Conservation (phyloP, 1,140 invertebrate species). For the Idris sp. region DNA sequence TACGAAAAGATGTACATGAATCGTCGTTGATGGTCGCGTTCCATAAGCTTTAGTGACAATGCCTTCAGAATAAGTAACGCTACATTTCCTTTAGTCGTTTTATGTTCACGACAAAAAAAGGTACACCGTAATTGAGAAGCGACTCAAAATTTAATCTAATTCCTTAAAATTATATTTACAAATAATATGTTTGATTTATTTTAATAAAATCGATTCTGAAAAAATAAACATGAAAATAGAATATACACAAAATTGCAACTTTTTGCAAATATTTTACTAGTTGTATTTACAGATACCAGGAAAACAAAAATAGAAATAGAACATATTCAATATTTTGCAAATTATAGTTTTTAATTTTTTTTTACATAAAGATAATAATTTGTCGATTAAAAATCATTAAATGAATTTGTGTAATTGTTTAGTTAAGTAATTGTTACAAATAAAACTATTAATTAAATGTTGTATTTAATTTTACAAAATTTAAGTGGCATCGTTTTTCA, state of each 20-base stretch:
- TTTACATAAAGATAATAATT: no score
- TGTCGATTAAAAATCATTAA: no score
- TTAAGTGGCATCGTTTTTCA: neutral
- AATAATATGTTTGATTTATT: no score
- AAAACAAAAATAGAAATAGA: no score
- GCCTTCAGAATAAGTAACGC: slow-evolving; percentile 71
- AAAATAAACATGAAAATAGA: no score
- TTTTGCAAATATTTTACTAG: no score
- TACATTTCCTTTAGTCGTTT: slow-evolving; percentile 55
- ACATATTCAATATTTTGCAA: no score
- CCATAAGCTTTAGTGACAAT: slow-evolving; percentile 72
- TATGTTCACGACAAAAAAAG: slow-evolving; percentile 40
- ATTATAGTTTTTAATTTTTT: no score
- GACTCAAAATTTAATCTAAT: slow-evolving; percentile 13
- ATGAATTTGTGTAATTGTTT: no score
- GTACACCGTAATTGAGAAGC: slow-evolving; percentile 32
- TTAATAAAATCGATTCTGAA: no score
- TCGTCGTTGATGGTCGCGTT: slow-evolving; percentile 71
- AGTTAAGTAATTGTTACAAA: neutral
- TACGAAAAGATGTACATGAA: slow-evolving; percentile 73
- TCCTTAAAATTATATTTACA: neutral
- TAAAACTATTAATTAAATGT: neutral
- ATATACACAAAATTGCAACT: no score
- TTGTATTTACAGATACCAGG: no score
- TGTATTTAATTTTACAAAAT: neutral